Base-by-base conservation (phyloP, 2,797 vertebrate genomes). In the Chaenodraco wilsoni region DNA sequence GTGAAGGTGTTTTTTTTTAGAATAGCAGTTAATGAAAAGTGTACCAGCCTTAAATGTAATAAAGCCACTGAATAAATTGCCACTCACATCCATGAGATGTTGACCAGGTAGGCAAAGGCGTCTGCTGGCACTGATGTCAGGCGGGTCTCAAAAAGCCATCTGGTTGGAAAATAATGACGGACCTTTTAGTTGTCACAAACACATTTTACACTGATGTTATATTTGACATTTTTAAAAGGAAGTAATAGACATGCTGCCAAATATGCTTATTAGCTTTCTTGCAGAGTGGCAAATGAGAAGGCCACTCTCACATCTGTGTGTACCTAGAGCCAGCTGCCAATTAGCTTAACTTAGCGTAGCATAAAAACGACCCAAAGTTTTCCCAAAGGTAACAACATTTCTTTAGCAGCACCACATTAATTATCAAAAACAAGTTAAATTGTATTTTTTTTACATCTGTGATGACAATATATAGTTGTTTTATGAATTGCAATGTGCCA, bases 11-110 rank as follows among this genome's bases (percentile, higher is more conserved):
- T 33, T 21, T 21, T 27, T 40, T 44, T 69, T 65, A 69, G 21
- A 52, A 49, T 11, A 19, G 37, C 51, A 40, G 46, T 49, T 55
- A 41, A 75, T 69, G 57, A 58, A 51, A 67, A 62, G 59, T 65
- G 23, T 68, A 5, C 5, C 1, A 70, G 56, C 12, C 45, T 49
- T 19, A 33, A 31, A 65, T 50, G 15, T 19, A 78, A 66, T 27
- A 72, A 63, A 45, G n/a, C 13, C 33, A 3, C 3, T 45, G 16
- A 6, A 58, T 43, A 41, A 60, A 52, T 65, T 44, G 9, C 1
- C 46, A 97, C 97, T 97, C 93, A 99, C 98, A 99, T 97, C 70
- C 94, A 95, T 69, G 97, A 97, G 87, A 99, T 96, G 93, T 99
- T 99, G 86, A 95, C 93, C 84, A 97, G 90, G 89, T 92, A 94